A percentile compares a stretch with the other conserved stretches of the same genome.
These are phyloP conservation scores for Atta cephalotes DNA, from an alignment of 1,140 invertebrate species.

Conservation along the genomic window DNA sequence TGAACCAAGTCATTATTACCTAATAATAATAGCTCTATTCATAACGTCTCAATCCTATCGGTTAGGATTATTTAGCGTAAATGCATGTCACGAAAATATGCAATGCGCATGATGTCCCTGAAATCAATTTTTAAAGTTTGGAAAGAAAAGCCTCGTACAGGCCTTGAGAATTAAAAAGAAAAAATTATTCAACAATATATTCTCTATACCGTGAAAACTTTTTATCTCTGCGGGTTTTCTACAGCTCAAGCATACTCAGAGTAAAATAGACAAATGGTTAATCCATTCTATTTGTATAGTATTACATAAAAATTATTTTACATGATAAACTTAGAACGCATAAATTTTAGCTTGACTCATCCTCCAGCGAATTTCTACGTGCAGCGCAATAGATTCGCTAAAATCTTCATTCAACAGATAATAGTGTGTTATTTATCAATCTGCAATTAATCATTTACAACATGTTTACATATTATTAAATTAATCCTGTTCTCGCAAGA, in stretches of 20 bases:
- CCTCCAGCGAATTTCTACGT: neutral
- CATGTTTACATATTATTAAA: neutral
- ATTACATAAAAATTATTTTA: neutral
- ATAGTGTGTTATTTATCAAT: conserved; percentile 11
- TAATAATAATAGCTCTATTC: conserved; percentile 46
- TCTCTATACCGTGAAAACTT: neutral
- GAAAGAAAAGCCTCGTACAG: neutral
- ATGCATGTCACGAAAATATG: neutral
- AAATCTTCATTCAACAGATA: neutral
- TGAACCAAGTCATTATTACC: conserved; percentile 20
- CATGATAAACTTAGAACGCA: neutral
- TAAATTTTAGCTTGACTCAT: conserved; percentile 9
- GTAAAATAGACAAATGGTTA: neutral
- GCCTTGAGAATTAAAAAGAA: neutral
- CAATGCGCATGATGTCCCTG: neutral
- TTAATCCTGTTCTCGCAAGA: neutral
- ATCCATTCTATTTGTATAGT: neutral
- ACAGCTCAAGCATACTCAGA: neutral
- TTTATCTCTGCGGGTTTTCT: neutral
- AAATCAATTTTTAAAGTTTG: neutral
- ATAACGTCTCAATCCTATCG: conserved; percentile 14
- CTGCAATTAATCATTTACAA: neutral
- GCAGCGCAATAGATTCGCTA: neutral
- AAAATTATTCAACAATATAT: neutral
- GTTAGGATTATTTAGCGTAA: neutral